A percentile compares a stretch with the other conserved stretches of the same genome.
Evolutionary conservation across 2,888 invertebrate genomes (phyloP).

Genomic region (Orthonevra nobilis): DNA sequence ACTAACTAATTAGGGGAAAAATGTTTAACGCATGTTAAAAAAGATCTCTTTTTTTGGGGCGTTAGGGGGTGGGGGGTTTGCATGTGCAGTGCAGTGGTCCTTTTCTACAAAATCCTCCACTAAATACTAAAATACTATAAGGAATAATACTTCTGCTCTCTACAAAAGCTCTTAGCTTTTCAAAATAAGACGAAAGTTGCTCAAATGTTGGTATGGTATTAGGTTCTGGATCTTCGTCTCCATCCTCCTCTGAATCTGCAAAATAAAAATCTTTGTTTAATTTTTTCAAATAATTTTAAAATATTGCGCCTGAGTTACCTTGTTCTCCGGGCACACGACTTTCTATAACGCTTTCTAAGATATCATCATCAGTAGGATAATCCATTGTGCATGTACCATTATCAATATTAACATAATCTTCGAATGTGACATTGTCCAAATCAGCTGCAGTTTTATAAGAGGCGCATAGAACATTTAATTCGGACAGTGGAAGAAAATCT

Average conservation of each 20-base stretch:
- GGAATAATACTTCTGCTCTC: too few relatives aligned
- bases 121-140: too few relatives aligned
- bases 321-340: background rate
- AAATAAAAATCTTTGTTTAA: background rate
- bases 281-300: background rate
- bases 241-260: too few relatives aligned
- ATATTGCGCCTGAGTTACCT: background rate
- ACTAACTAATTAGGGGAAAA: too few relatives aligned
- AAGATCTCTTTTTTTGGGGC: too few relatives aligned
- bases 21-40: too few relatives aligned
- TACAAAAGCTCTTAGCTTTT: too few relatives aligned
- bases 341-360: background rate
- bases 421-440: background rate
- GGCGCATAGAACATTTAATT: background rate
- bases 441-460: background rate
- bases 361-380: too few relatives aligned
- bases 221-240: background rate
- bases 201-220: background rate
- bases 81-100: too few relatives aligned
- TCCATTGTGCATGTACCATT: conserved; percentile 1
- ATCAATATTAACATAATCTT: background rate
- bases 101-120: too few relatives aligned
- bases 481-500: background rate
- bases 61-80: too few relatives aligned
- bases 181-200: too few relatives aligned